Evolutionary conservation across 1,140 invertebrate genomes (phyloP), one percentile per base, ranked within the genome.

Genomic region (Aphidius ervi): DNA sequence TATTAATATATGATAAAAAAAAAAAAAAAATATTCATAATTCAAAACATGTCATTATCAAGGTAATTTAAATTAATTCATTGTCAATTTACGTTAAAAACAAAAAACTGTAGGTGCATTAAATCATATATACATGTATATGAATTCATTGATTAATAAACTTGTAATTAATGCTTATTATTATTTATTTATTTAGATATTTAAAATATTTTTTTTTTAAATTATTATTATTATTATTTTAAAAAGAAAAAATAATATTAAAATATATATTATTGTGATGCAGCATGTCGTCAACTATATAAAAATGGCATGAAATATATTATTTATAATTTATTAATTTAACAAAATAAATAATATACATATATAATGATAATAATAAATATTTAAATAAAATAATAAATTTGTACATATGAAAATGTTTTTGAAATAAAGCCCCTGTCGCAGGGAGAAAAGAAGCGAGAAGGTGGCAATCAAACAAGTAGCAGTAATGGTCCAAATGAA

Each of bases 391-490:
- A 46, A 64, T 64, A 69, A 68, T 64, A 56, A 43, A 54, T 31
- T 65, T 54, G 9, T 60, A 31, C 1, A 43, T 64, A 53, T 63
- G 69, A 68, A 70, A 71, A 64, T 74, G 16, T 59, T 71, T 73
- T 68, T 79, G 72, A 69, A 68, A 79, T 68, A 67, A 66, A 70
- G 68, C 73, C 75, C 74, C 72, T 80, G 74, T 76, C 76, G 69
- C 77, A 92, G 89, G 88, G 86, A 71, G 87, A 91, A 76, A 92
- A 91, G 82, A 90, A 90, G 76, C 82, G 88, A 62, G 89, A 91
- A 66, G 67, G 84, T 69, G 62, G 76, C 72, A 78, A 67, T 60
- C 63, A 70, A 39, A 69, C 68, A 23, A 70, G 68, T 61, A 59
- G 63, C 49, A 68, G 67, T 57, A 72, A 69, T 63, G 86, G 82